phyloP scores from a whole-genome alignment of 1,140 invertebrate species.

The Lepidotrigona ventralis region DNA sequence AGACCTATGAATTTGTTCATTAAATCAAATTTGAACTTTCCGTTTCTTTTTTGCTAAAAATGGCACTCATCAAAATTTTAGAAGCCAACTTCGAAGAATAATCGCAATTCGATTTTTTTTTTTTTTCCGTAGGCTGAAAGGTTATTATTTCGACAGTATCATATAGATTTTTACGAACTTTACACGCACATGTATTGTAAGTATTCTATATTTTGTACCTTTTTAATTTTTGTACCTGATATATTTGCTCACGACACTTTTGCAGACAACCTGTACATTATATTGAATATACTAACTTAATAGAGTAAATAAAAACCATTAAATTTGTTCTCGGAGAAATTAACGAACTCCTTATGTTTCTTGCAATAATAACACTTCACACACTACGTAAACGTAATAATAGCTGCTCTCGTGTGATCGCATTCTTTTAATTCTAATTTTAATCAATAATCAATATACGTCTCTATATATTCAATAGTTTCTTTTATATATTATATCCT shows the following conservation, averaged over 20 bases:
- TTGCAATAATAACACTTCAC: constrained; percentile 51
- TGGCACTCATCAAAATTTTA: not conserved
- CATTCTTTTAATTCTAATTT: constrained; percentile 51
- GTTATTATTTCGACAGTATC: constrained; percentile 52
- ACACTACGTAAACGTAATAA: constrained; percentile 58
- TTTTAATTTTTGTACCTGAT: constrained; percentile 63
- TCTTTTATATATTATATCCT: constrained; percentile 72
- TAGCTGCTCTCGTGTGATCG: constrained; percentile 68
- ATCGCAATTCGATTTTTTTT: constrained; percentile 5
- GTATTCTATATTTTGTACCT: constrained; percentile 66
- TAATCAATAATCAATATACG: constrained; percentile 67
- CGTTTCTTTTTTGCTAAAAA: not conserved
- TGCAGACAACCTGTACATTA: constrained; percentile 66
- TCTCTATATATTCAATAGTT: constrained; percentile 65
- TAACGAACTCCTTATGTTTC: constrained; percentile 49
- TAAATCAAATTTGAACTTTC: not conserved
- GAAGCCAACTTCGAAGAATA: not conserved
- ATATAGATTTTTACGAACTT: constrained; percentile 58
- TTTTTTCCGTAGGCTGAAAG: constrained; percentile 35
- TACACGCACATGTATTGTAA: constrained; percentile 55
- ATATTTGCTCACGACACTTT: constrained; percentile 67
- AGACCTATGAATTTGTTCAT: constrained; percentile 17
- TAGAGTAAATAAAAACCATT: constrained; percentile 55
- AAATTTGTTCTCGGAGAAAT: constrained; percentile 54
- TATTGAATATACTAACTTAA: constrained; percentile 59